Conservation (phyloP, 1,140 invertebrate species). For the Drosophila takahashii region DNA sequence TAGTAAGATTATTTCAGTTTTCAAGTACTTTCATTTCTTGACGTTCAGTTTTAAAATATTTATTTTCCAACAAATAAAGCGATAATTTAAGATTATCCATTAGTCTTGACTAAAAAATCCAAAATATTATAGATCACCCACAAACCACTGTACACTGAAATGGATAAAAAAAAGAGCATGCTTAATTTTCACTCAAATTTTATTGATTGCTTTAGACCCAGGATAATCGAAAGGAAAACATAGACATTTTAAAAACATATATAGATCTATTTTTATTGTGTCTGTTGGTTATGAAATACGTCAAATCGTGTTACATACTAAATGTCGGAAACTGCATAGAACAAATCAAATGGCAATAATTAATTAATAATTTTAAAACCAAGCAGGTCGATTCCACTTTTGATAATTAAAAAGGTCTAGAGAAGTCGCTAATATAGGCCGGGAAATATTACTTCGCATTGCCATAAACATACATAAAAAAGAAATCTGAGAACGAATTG, state of each 20-base stretch:
- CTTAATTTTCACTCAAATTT: slow-evolving; percentile 16
- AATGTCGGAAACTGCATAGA: slow-evolving; percentile 50
- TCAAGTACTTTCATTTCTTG: no score
- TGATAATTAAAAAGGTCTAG: slow-evolving; percentile 37
- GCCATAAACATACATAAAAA: slow-evolving; percentile 23
- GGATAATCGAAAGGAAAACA: slow-evolving; percentile 10
- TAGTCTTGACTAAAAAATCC: no score
- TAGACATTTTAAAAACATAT: slow-evolving; percentile 66
- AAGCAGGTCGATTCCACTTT: slow-evolving; percentile 34
- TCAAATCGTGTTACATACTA: slow-evolving; percentile 54
- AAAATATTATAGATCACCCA: no score
- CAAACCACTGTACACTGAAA: neutral
- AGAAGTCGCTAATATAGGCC: slow-evolving; percentile 21
- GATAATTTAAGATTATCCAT: no score
- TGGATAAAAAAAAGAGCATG: neutral
- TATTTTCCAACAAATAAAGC: no score
- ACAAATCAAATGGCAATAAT: slow-evolving; percentile 48
- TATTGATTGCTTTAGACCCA: slow-evolving; percentile 26
- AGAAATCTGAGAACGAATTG: slow-evolving; percentile 37
- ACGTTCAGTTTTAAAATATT: no score
- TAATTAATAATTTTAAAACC: slow-evolving; percentile 32
- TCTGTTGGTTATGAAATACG: slow-evolving; percentile 73
- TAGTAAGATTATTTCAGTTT: no score
- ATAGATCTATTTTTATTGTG: slow-evolving; percentile 75
- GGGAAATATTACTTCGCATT: slow-evolving; percentile 18